Percentiles rank a stretch among this genome's conserved stretches.
Conservation (phyloP, 2,888 invertebrate species). For the Leucania comma region DNA sequence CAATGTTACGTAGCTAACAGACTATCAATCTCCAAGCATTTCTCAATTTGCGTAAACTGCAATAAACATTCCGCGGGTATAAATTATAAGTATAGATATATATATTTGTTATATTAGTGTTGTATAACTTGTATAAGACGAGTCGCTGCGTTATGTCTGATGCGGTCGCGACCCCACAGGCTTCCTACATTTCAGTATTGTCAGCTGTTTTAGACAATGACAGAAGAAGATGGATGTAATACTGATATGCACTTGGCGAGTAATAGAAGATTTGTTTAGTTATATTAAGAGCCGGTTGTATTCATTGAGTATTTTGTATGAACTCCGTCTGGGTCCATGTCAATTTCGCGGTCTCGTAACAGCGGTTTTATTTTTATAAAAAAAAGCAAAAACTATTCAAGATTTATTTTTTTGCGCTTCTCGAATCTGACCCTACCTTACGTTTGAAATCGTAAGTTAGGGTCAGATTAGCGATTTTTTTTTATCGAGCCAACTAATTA, state of each 20-base stretch:
- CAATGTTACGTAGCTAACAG: conserved; percentile 13
- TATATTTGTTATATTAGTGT: conserved; percentile 48
- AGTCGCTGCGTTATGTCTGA: conserved; percentile 11
- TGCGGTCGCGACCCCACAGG: conserved; percentile 47
- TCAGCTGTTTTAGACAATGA: conserved; percentile 27
- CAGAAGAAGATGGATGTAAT: conserved; percentile 11
- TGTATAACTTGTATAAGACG: conserved; percentile 36
- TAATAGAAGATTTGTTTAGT: neutral
- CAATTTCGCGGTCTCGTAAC: no score
- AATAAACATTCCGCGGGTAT: conserved; percentile 51
- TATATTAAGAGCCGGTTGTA: no score
- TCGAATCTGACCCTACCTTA: no score
- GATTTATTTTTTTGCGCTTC: no score
- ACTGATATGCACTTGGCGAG: neutral
- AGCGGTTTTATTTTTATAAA: no score
- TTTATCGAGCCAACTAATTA: no score
- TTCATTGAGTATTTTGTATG: no score
- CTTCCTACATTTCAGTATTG: conserved; percentile 59
- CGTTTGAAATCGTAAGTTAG: no score
- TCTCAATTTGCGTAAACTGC: conserved; percentile 45
- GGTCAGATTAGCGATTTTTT: no score
- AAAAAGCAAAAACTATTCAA: no score
- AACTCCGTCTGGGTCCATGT: no score
- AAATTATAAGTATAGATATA: conserved; percentile 9
- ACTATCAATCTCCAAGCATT: conserved; percentile 42